Percentiles rank a stretch among this genome's conserved stretches.
These are phyloP conservation scores for Camelus bactrianus DNA, from an alignment of 2,113 vertebrate species.

Conservation along the genomic window DNA sequence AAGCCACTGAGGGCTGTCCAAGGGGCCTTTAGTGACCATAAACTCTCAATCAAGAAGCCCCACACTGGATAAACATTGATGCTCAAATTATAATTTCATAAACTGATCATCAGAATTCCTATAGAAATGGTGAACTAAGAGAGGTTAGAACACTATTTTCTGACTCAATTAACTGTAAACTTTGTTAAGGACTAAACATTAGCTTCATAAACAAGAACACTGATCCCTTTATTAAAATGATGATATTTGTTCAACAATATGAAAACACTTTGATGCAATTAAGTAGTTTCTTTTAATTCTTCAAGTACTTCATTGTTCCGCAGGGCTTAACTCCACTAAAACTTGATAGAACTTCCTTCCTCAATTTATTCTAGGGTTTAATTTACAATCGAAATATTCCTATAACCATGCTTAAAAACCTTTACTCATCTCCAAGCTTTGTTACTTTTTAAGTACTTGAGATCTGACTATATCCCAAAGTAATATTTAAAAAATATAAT, in stretches of 20 bases:
- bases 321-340: background rate
- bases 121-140: background rate
- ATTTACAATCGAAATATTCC: background rate
- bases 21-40: background rate
- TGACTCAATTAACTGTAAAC: background rate
- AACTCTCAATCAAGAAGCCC: background rate
- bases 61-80: background rate
- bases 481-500: background rate
- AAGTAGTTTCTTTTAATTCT: background rate
- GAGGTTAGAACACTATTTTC: background rate
- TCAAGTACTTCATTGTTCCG: background rate
- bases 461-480: background rate
- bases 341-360: background rate
- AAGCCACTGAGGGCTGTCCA: background rate
- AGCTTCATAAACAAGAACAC: background rate
- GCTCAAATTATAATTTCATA: background rate
- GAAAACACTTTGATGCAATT: background rate
- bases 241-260: background rate
- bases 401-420: background rate
- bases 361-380: background rate
- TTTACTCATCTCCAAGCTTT: background rate
- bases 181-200: background rate
- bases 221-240: background rate
- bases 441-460: background rate
- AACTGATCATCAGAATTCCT: background rate